Percentiles rank a stretch among this genome's conserved stretches.
Conservation (phyloP, 2,113 vertebrate species). For the Phasianus colchicus region DNA sequence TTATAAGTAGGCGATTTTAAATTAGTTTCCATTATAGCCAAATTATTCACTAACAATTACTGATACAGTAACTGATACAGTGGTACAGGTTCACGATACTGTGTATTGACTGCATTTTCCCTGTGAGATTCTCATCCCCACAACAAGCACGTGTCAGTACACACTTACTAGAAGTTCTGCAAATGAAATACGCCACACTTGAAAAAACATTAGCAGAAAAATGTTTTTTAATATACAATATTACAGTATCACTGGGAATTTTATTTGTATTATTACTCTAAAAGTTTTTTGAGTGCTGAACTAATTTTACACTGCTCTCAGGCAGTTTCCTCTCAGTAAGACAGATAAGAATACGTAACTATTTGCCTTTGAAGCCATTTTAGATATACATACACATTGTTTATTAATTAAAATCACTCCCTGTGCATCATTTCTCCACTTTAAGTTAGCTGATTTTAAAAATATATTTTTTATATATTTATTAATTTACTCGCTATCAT, state of each 20-base stretch:
- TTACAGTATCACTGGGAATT: background rate
- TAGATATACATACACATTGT: background rate
- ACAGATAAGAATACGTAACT: background rate
- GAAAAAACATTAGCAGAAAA: background rate
- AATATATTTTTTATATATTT: background rate
- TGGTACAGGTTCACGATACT: background rate
- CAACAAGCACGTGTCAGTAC: background rate
- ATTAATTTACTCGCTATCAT: background rate
- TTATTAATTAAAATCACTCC: background rate
- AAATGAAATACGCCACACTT: background rate
- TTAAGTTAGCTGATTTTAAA: background rate
- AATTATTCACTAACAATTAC: background rate
- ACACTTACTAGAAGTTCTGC: background rate
- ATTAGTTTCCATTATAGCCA: background rate
- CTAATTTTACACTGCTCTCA: background rate
- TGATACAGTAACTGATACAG: background rate
- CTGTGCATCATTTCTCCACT: background rate
- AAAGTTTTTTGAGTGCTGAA: background rate
- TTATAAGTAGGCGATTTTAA: background rate
- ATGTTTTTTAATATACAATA: background rate
- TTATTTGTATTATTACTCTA: background rate
- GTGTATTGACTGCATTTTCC: background rate
- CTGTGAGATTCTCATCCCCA: background rate
- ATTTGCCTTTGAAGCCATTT: background rate
- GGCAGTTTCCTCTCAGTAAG: background rate